Evolutionary conservation across 2,113 vertebrate genomes (phyloP), one percentile per base, ranked within the genome.

Genomic region (Hypomesus transpacificus): DNA sequence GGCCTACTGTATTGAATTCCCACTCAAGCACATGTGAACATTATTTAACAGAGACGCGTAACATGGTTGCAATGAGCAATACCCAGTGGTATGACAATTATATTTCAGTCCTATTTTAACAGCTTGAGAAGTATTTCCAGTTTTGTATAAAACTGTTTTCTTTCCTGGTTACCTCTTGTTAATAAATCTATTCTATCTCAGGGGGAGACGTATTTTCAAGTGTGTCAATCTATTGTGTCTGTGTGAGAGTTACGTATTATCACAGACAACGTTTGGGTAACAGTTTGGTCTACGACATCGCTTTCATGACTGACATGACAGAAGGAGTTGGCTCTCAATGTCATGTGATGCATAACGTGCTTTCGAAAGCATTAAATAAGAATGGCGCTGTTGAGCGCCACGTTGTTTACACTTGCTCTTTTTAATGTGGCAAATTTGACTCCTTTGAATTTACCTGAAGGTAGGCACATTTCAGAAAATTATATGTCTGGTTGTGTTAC

Each of bases 131-230:
- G 88, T 83, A 92, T 94, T 96, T 94, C 91, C 91, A 91, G 92
- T 95, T 96, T 97, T 96, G 94, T 96, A 90, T 84, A 84, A 87
- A 89, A 91, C 81, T 90, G 89, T 93, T 93, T 94, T 84, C 94
- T 98, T 95, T 97, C 95, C 95, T 96, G 94, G 96, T 97, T 96
- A 97, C 95, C 95, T 97, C 95, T 98, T 96, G 95, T 95, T 95
- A 98, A 98, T 97, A 97, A 97, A 97, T 93, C 91, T 96, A 94
- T 95, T 96, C 93, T 96, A 95, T 95, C 96, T 98, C 95, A 96
- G 95, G 95, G 96, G 96, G 93, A 94, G 72, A 90, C 69, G 79
- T 69, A 88, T 66, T 81, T 85, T 82, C 65, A n/a, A 73, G 80
- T 82, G 77, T 83, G 68, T 75, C 39, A 46, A 46, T 46, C 39